Conservation (phyloP, 2,797 vertebrate genomes). For the Acropternis orthonyx region DNA sequence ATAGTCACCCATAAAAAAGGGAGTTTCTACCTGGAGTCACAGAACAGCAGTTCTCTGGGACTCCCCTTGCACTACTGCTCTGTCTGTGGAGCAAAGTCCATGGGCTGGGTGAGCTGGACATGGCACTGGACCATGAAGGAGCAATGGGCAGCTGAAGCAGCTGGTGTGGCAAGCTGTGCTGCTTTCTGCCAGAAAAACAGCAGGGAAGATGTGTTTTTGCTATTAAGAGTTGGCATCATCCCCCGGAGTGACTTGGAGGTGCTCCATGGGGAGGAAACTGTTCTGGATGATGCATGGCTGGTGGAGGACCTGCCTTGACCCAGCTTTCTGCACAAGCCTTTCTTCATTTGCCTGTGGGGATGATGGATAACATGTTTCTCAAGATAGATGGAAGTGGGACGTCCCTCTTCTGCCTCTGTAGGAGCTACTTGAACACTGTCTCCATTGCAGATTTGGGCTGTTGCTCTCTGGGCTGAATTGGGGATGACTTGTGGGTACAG, state of each 20-base stretch:
- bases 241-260: background rate
- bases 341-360: background rate
- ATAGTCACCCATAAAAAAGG: rapidly evolving
- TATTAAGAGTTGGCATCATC: background rate
- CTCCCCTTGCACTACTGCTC: background rate
- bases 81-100: background rate
- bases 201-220: background rate
- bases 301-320: background rate
- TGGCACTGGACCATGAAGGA: background rate
- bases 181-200: background rate
- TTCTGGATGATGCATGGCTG: background rate
- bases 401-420: background rate
- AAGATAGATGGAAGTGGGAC: background rate
- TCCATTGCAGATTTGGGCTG: background rate
- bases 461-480: background rate
- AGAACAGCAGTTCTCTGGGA: background rate
- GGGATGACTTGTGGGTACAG: background rate
- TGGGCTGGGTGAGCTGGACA: background rate
- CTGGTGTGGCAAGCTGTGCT: background rate
- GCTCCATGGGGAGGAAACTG: background rate
- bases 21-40: background rate
- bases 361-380: background rate
- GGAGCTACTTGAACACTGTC: background rate
- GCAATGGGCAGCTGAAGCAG: background rate
- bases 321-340: background rate